Evolutionary conservation across 2,113 vertebrate genomes (phyloP), one percentile per base, ranked within the genome.

Genomic region (Stomatorhinus ivindoensis): DNA sequence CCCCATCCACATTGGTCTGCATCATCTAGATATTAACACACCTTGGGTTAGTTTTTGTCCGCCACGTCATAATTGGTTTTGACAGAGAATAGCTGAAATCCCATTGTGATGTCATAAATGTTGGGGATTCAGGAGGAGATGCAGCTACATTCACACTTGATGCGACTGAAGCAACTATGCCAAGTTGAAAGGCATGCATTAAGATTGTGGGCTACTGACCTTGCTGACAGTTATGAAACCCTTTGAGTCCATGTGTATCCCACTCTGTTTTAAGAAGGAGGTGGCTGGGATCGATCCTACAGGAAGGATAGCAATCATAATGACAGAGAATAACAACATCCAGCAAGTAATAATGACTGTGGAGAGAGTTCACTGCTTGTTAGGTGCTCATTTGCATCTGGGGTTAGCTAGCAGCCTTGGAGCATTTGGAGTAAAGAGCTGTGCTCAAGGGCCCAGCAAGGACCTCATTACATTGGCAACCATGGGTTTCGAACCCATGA

Each of bases 201-300:
- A 69, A 27, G 4, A 69, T 2, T n/a, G 47, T 11, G 42, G 84
- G 85, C 11, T 19, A 44, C 42, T 92, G 92, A 99, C 98, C 97
- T 99, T 99, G 93, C 97, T 99, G 91, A 99, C 98, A 1, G 97
- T 94, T 1, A 99, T 95, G 93, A 98, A 99, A 91, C 98, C 98
- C 91, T 96, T 98, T 86, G 98, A 97, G 94, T 99, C 98, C 10
- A 99, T 94, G 91, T 96, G 94, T 90, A 99, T 94, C 89, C 97
- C 97, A 0, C 98, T 98, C 92, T 98, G 98, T 94, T 97, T 98
- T 90, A 99, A 94, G 93, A 99, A 99, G 51, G 96, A 95, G 0
- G 98, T 97, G 0, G 98, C 97, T n/a, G 98, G 98, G 87, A 96
- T 92, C 0, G 97, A 97, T 0, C 98, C 98, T 99, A 91, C 2